phyloP scores from a whole-genome alignment of 1,140 invertebrate genomes.

The Bombyx mori region ASM3026992v2 NC_085110.1:9733001-9733500 shows the following conservation, averaged over 20 bases:
- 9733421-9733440: too few species aligned
- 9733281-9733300: neutral
- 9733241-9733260: neutral
- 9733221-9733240: neutral
- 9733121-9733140: conserved; percentile 52
- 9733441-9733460: too few species aligned
- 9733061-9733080: conserved; percentile 55
- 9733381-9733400: neutral
- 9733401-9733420: too few species aligned
- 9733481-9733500: conserved; percentile 44
- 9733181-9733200: too few species aligned
- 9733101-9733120: conserved; percentile 53
- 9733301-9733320: conserved; percentile 55
- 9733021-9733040: conserved; percentile 63
- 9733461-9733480: too few species aligned
- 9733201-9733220: too few species aligned
- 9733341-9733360: conserved; percentile 62
- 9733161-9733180: neutral
- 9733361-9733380: conserved; percentile 13
- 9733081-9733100: conserved; percentile 67
- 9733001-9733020: conserved; percentile 51
- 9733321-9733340: conserved; percentile 60
- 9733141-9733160: conserved; percentile 51
- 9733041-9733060: conserved; percentile 31
- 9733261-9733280: conserved; percentile 1